phyloP scores from a whole-genome alignment of 2,113 vertebrate genomes.

The Chionomys nivalis region DNA sequence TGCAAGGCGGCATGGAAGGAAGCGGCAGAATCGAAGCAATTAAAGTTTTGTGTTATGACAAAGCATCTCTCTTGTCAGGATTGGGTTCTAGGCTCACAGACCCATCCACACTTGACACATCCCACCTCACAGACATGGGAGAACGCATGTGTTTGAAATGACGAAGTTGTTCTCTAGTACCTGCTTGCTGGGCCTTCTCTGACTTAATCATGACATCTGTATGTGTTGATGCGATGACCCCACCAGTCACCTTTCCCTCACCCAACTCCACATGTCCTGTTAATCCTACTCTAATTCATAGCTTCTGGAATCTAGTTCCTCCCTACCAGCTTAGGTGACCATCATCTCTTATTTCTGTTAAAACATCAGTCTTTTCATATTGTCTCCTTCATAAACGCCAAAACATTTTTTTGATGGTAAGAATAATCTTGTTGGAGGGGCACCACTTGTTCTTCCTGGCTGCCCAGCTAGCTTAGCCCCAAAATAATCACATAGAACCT shows the following conservation, averaged over 20 bases:
- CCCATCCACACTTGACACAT: neutral
- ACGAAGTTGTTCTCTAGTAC: neutral
- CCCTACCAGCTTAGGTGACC: neutral
- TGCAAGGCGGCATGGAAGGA: neutral
- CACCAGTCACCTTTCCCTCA: neutral
- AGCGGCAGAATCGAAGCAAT: neutral
- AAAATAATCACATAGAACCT: no score
- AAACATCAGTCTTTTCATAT: neutral
- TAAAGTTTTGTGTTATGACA: neutral
- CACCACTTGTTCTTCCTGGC: no score
- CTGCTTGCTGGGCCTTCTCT: neutral
- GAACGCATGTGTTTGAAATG: neutral
- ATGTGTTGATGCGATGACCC: neutral
- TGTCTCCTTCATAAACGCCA: neutral
- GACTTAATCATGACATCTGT: neutral
- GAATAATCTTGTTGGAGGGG: neutral
- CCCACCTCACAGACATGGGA: neutral
- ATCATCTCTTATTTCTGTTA: neutral
- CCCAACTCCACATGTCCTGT: neutral
- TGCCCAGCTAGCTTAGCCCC: no score
- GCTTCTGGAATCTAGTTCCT: neutral
- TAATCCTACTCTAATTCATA: neutral
- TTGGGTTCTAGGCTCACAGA: neutral
- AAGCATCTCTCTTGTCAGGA: neutral
- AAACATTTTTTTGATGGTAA: neutral